phyloP scores from a whole-genome alignment of 2,888 invertebrate species.

The Agonum fuliginosum region DNA sequence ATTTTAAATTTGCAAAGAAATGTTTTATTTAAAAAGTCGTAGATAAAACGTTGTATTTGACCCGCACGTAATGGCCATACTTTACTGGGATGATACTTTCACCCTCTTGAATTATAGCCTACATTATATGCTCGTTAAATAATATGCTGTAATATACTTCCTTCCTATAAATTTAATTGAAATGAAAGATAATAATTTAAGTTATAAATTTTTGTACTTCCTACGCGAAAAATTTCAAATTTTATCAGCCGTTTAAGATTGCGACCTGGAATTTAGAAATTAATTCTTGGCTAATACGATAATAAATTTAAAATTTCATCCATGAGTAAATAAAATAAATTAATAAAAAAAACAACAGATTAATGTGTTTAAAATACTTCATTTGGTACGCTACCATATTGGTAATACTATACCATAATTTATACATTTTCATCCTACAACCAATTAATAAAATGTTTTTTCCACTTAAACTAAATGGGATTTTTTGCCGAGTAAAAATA shows the following conservation, averaged over 20 bases:
- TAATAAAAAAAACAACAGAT: background rate
- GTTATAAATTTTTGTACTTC: too few relatives aligned
- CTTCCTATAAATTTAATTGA: too few relatives aligned
- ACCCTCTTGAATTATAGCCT: too few relatives aligned
- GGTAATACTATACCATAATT: background rate
- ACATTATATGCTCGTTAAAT: too few relatives aligned
- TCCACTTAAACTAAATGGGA: conserved; percentile 9
- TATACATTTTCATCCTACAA: conserved; percentile 13
- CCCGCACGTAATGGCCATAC: too few relatives aligned
- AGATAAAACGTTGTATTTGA: too few relatives aligned
- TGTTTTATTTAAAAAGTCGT: too few relatives aligned
- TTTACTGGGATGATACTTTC: too few relatives aligned
- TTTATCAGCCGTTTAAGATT: background rate
- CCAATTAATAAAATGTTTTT: conserved; percentile 16
- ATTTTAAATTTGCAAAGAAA: too few relatives aligned
- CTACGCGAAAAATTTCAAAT: too few relatives aligned
- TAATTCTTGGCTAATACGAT: background rate
- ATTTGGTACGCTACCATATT: conserved; percentile 25
- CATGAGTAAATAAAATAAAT: background rate
- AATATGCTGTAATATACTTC: too few relatives aligned
- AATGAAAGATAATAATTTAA: too few relatives aligned
- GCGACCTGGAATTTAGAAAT: background rate
- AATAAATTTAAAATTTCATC: background rate
- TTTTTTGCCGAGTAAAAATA: conserved; percentile 10
- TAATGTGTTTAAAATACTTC: conserved; percentile 17